Evolutionary conservation across 2,888 invertebrate genomes (phyloP), one percentile per base, ranked within the genome.

Genomic region (Agapetus fuscipes): DNA sequence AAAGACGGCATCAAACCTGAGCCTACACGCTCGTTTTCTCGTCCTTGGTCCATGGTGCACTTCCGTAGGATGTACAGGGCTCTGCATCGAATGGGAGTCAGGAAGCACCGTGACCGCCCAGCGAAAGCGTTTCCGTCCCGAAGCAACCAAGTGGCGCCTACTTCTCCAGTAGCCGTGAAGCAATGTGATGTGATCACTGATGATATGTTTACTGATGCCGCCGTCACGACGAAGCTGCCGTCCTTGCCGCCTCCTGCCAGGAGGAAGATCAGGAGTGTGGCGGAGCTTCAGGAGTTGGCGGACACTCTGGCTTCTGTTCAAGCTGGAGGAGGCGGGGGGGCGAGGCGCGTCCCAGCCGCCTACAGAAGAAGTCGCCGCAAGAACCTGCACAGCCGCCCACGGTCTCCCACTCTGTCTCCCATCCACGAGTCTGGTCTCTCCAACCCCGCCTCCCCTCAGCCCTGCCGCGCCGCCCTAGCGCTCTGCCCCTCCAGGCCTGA

Each of bases 391-490:
- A 36, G 34, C 12, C 28, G 47, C 12, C 48, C 48, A 2, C 42
- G 48, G 12, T 61, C 73, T 17, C 73, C 75, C 24, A 71, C 74
- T 24, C 58, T 82, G 40, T 80, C 80, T 37, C 81, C 81, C 17
- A 82, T 82, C 37, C 73, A 78, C 42, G 81, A 82, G 53, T 78
- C 80, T 30, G 81, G 81, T 17, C 61, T 79, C 12, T 80, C 80
- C 31, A 81, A 81, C 62, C 79, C 79, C 2, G 75, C 77, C 11
- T 79, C 79, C 39, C 79, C 80, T 1, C 63, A 66, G 44, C 58
- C 61, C 3, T 56, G 62, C 49, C 57, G 65, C 15, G 48, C 48
- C 10, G 41, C 43, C 34, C 43, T 42, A 16, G 33, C 43, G 11
- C 37, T 38, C 29, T 38, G 43, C 36, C 43, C 44, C 26, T 37